Base-by-base conservation (phyloP, 2,113 vertebrate species). In the Acanthochromis polyacanthus region DNA sequence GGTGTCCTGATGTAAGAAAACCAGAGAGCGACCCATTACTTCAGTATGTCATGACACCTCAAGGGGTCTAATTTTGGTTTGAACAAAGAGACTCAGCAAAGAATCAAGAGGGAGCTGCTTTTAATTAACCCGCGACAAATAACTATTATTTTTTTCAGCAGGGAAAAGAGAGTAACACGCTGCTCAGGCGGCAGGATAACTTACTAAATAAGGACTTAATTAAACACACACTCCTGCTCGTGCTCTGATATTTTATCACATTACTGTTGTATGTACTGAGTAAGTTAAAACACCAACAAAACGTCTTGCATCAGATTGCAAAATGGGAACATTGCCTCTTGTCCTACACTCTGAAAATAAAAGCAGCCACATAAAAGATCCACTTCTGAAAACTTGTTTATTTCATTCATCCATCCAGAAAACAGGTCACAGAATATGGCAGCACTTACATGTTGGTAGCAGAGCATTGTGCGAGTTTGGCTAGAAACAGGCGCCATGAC, bases 111-210 rank as follows among this genome's bases (percentile, higher is more conserved):
- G 5, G 16, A 43, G 17, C 23, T 16, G 50, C 50, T 40, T 73
- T 76, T 75, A 60, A 66, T 65, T 9, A 60, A 36, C 8, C 8
- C 25, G 30, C 15, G 10, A 53, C 12, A 70, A 61, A 61, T 19
- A 30, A 19, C 4, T 6, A 4, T 17, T 50, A 3, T 14, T n/a
- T 46, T 53, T 52, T 15, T 15, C 11, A 20, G 2, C 20, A 61
- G 20, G 11, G 32, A 36, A 36, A 30, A 36, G 32, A 36, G n/a
- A 52, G 40, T 15, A 15, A 43, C 6, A 4, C 40, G 14, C 40
- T 43, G 53, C 19, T 46, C n/a, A 16, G 10, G 14, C 32, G 1
- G 15, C 17, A 57, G n/a, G 15, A 19, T 58, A 8, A 56, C 58
- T 19, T 19, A 3, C 15, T 38, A 38, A 22, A 9, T 48, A 45